Evolutionary conservation across 2,888 invertebrate genomes (phyloP).

Genomic region (Microplitis deprimator): DNA sequence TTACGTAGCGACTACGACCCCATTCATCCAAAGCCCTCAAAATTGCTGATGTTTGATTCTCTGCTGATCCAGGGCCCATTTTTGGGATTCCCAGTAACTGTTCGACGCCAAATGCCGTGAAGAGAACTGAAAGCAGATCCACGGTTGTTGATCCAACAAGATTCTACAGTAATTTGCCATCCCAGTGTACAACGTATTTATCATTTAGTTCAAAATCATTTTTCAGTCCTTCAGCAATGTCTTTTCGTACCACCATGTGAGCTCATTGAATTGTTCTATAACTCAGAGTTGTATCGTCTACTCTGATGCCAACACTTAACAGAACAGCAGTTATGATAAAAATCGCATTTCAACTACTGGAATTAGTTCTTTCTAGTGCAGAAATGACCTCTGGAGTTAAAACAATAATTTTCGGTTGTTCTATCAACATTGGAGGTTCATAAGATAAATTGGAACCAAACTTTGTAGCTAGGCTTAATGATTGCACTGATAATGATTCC

Average conservation of each 20-base stretch:
- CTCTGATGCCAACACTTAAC: slow-evolving; percentile 34
- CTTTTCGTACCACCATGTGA: slow-evolving; percentile 38
- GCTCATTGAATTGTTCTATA: slow-evolving; percentile 44
- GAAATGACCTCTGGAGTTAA: slow-evolving; percentile 38
- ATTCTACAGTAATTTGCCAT: slow-evolving; percentile 43
- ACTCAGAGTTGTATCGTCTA: slow-evolving; percentile 39
- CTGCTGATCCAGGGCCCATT: slow-evolving; percentile 28
- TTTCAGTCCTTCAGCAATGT: slow-evolving; percentile 44
- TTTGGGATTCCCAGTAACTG: slow-evolving; percentile 39
- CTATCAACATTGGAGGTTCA: slow-evolving; percentile 30
- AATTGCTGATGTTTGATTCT: slow-evolving; percentile 33
- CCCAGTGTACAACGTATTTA: slow-evolving; percentile 45
- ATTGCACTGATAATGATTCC: not conserved
- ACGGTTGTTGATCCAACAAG: slow-evolving; percentile 37
- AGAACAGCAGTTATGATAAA: slow-evolving; percentile 38
- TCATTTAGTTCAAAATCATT: slow-evolving; percentile 40
- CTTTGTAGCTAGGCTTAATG: slow-evolving; percentile 21
- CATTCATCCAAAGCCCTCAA: not conserved
- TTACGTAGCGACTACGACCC: too few species aligned
- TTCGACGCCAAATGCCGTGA: slow-evolving; percentile 33
- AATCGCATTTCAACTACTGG: slow-evolving; percentile 43
- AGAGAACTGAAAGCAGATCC: slow-evolving; percentile 39
- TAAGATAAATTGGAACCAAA: slow-evolving; percentile 33
- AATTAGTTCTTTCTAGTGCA: slow-evolving; percentile 42
- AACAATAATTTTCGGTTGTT: slow-evolving; percentile 34